Conservation (phyloP, 1,140 invertebrate species). For the Maconellicoccus hirsutus region DNA sequence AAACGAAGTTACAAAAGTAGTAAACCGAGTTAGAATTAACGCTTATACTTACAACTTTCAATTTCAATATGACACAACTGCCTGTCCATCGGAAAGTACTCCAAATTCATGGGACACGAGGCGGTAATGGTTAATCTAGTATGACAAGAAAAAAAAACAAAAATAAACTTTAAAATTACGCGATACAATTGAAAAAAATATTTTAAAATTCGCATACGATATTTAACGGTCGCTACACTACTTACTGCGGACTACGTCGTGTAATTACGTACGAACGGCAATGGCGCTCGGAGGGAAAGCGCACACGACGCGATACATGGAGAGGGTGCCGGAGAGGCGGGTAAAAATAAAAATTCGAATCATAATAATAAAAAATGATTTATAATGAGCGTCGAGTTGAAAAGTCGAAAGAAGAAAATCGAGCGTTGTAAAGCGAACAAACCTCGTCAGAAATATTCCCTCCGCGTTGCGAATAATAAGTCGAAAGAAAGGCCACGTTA, state of each 20-base stretch:
- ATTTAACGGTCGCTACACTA: no score
- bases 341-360: not conserved
- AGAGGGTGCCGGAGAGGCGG: not conserved
- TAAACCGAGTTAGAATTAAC: no score
- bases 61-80: slow-evolving; percentile 95
- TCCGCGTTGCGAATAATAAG: no score
- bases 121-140: slow-evolving; percentile 90
- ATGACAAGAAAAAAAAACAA: slow-evolving; percentile 33
- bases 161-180: not conserved
- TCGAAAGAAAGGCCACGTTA: not conserved
- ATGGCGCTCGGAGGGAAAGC: no score
- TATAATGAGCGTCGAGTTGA: not conserved
- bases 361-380: not conserved
- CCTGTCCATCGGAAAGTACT: slow-evolving; percentile 95
- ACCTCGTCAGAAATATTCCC: no score
- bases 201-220: no score
- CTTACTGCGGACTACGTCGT: no score
- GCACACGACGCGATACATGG: no score
- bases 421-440: not conserved
- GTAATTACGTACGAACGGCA: no score
- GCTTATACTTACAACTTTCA: slow-evolving; percentile 87
- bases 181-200: no score
- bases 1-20: no score
- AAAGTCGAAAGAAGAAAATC: slow-evolving; percentile 13
- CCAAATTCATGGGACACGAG: slow-evolving; percentile 94